Percentiles rank a stretch among this genome's conserved stretches.
phyloP scores from a whole-genome alignment of 2,797 vertebrate species.

The Channa striata region DNA sequence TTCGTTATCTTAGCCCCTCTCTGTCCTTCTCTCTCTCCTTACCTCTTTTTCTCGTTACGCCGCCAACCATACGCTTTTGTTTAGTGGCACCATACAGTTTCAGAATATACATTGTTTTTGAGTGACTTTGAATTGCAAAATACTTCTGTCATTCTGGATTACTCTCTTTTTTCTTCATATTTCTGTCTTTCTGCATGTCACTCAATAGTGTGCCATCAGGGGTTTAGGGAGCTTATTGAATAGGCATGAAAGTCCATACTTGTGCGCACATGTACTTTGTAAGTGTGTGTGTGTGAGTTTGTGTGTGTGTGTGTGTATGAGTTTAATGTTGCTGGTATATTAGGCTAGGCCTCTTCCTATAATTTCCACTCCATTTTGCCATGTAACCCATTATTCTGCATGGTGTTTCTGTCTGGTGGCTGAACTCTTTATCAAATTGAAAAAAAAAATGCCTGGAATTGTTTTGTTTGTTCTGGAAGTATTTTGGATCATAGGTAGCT shows the following conservation, averaged over 20 bases:
- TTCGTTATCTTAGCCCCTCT: constrained; percentile 78
- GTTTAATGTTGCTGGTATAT: constrained; percentile 34
- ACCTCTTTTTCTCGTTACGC: constrained; percentile 55
- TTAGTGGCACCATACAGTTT: constrained; percentile 74
- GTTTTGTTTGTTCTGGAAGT: constrained; percentile 71
- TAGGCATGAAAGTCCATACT: constrained; percentile 42
- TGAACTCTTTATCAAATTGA: constrained; percentile 28
- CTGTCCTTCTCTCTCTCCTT: constrained; percentile 58
- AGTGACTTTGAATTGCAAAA: constrained; percentile 73
- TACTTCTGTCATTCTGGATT: constrained; percentile 57
- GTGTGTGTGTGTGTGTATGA: constrained; percentile 18
- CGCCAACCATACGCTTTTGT: constrained; percentile 69
- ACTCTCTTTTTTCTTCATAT: constrained; percentile 32
- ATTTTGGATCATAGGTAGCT: constrained; percentile 67
- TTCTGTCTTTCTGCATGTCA: constrained; percentile 48
- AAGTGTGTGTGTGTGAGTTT: background rate
- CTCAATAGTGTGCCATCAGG: constrained; percentile 54
- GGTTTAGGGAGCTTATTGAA: constrained; percentile 52
- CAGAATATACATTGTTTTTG: constrained; percentile 67
- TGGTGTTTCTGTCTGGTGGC: constrained; percentile 44
- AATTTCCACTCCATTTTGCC: constrained; percentile 43
- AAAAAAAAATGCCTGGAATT: constrained; percentile 64
- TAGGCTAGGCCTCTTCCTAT: constrained; percentile 36
- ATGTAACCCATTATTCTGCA: constrained; percentile 44
- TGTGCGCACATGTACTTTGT: constrained; percentile 21